phyloP scores from a whole-genome alignment of 2,113 vertebrate species.

The Tor tambroides region DNA sequence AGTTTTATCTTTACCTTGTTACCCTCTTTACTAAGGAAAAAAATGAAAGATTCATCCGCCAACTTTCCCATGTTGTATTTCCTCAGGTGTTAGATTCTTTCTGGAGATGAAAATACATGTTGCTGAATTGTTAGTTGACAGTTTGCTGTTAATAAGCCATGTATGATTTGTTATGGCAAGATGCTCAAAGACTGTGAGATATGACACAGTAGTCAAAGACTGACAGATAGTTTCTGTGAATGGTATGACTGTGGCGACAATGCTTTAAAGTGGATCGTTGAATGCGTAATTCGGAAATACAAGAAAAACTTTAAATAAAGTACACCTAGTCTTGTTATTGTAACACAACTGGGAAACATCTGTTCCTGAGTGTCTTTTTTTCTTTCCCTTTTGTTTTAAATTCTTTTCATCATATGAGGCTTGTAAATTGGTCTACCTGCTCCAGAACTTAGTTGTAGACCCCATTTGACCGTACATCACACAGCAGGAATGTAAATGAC shows the following conservation, averaged over 20 bases:
- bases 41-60: background rate
- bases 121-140: background rate
- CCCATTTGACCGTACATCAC: slow-evolving; percentile 32
- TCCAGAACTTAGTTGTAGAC: background rate
- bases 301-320: background rate
- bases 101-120: background rate
- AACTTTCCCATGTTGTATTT: background rate
- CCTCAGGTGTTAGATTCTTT: slow-evolving; percentile 7
- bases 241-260: background rate
- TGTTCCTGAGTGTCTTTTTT: slow-evolving; percentile 1
- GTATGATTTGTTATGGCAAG: background rate
- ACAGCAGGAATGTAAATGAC: slow-evolving; percentile 42
- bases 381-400: background rate
- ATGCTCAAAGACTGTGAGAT: background rate
- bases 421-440: slow-evolving; percentile 15
- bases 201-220: background rate
- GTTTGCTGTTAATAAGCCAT: background rate
- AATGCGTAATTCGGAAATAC: background rate
- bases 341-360: slow-evolving; percentile 30
- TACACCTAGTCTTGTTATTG: background rate
- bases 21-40: background rate
- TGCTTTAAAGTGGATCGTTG: background rate
- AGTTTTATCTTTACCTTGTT: background rate
- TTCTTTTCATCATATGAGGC: slow-evolving; percentile 21
- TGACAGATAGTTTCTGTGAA: background rate